Evolutionary conservation across 1,140 invertebrate species (phyloP), one percentile per base, ranked within the genome.

Genomic region (Cephus cinctus): DNA sequence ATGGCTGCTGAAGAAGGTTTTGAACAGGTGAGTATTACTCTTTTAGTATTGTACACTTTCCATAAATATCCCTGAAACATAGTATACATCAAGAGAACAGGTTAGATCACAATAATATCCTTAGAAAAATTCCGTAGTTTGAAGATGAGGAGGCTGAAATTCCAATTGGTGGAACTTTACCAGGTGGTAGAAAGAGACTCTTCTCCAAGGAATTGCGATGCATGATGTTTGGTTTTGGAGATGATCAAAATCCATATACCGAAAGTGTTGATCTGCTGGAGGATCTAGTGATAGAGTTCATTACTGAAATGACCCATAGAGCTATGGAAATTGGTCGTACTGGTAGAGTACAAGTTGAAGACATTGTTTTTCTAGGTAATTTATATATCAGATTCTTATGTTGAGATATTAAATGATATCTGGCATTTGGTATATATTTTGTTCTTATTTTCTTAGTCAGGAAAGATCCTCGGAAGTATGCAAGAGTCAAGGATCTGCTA

Each of bases 171-270:
- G 80, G 80, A 11, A 77, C 80, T 12, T 84, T 86, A 25, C 79
- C 85, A 11, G 82, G 85, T 38, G 90, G 88, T 12, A 77, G 89
- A 16, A 94, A 93, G 75, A 77, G 91, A 39, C 67, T 94, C 1
- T 95, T 95, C 56, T 92, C 90, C 23, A 94, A 95, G 71, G 91
- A 95, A 75, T 74, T 99, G 31, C 81, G 96, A 25, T 97, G 96
- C 64, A 99, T 99, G 96, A 98, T 99, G 94, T 99, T 96, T 76
- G 97, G 97, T 0, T 99, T 99, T 82, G 97, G 97, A n/a, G 97
- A 99, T 78, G 96, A 99, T 75, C 90, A 96, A 70, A 98, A 98
- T 81, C 96, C 97, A 0, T 98, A 97, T 63, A 98, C 96, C 18
- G 96, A 99, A 79, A 97, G 94, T 70, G 96, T 99, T 0, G 97